Percentiles rank a stretch among this genome's conserved stretches.
Conservation (phyloP, 37 sponge, comb jelly and placozoan genomes). For the Oscarella lobularis region DNA sequence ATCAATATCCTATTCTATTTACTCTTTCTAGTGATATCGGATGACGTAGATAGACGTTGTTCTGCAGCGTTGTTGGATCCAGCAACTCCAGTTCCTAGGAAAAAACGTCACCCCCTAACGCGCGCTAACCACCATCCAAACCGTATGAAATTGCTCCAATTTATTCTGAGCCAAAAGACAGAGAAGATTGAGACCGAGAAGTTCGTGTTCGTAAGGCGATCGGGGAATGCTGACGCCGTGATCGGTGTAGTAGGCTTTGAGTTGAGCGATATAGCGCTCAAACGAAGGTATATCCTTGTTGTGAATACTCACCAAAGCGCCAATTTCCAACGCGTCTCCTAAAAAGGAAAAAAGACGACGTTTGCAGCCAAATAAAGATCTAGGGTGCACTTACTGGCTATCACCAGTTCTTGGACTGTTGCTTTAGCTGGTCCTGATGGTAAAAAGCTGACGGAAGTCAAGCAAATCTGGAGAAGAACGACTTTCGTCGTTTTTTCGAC, state of each 20-base stretch:
- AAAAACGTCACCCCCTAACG: background rate
- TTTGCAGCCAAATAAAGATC: too few relatives aligned
- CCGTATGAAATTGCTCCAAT: constrained; percentile 92
- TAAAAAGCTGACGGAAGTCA: background rate
- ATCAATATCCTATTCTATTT: background rate
- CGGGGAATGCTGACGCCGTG: constrained; percentile 36
- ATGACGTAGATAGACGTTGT: constrained; percentile 78
- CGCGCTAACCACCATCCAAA: too few relatives aligned
- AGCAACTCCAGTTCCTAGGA: constrained; percentile 65
- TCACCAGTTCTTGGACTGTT: background rate
- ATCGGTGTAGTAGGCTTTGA: constrained; percentile 91
- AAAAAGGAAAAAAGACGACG: too few relatives aligned
- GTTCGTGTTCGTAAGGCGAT: constrained; percentile 68
- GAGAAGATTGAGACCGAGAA: constrained; percentile 86
- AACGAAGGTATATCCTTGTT: constrained; percentile 66
- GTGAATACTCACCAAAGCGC: constrained; percentile 87
- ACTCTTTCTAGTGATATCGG: constrained; percentile 70
- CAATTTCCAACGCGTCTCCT: constrained; percentile 83
- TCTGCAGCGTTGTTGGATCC: constrained; percentile 32
- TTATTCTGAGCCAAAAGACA: constrained; percentile 76
- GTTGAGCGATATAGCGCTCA: constrained; percentile 86
- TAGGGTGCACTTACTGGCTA: background rate
- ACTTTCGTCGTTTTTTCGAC: background rate
- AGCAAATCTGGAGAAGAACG: background rate
- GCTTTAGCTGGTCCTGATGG: background rate